A percentile compares a stretch with the other conserved stretches of the same genome.
These are phyloP conservation scores for Hippocampus comes DNA, from an alignment of 2,113 vertebrate genomes.

Conservation along the genomic window DNA sequence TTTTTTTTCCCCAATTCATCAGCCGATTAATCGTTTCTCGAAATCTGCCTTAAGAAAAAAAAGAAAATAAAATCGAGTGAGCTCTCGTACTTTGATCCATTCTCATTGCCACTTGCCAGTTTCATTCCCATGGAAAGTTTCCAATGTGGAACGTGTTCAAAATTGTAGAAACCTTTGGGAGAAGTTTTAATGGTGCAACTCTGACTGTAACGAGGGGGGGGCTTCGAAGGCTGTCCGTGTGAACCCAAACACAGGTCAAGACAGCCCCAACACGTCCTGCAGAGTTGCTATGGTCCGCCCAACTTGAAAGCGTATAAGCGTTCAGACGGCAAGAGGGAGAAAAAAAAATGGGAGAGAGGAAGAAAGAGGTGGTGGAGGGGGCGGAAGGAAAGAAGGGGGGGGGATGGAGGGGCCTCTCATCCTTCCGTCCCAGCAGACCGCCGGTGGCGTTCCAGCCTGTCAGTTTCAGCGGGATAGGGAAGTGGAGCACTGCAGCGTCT, in stretches of 20 bases:
- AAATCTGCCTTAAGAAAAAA: too few relatives aligned
- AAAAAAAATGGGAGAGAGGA: constrained; percentile 30
- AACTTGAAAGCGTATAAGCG: constrained; percentile 20
- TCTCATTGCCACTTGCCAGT: too few relatives aligned
- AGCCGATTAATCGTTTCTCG: too few relatives aligned
- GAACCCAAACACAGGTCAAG: constrained; percentile 29
- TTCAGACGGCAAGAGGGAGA: constrained; percentile 44
- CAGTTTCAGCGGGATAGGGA: constrained; percentile 69
- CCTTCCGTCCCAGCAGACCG: constrained; percentile 70
- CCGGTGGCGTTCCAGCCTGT: constrained; percentile 72
- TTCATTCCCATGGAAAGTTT: not conserved
- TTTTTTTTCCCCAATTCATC: too few relatives aligned
- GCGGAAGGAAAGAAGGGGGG: constrained; percentile 26
- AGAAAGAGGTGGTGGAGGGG: constrained; percentile 38
- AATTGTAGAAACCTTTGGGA: not conserved
- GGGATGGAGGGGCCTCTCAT: constrained; percentile 58
- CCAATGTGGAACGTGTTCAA: not conserved
- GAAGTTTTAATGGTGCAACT: not conserved
- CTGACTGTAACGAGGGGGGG: constrained; percentile 19
- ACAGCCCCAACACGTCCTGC: constrained; percentile 1
- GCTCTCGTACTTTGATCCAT: too few relatives aligned
- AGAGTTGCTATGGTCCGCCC: constrained; percentile 5
- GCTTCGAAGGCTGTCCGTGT: constrained; percentile 37
- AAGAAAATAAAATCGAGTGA: too few relatives aligned
- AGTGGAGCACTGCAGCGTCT: constrained; percentile 75